A percentile compares a stretch with the other conserved stretches of the same genome.
These are phyloP conservation scores for Drosophila anomelani DNA, from an alignment of 2,888 invertebrate species.

Conservation along the genomic window DNA sequence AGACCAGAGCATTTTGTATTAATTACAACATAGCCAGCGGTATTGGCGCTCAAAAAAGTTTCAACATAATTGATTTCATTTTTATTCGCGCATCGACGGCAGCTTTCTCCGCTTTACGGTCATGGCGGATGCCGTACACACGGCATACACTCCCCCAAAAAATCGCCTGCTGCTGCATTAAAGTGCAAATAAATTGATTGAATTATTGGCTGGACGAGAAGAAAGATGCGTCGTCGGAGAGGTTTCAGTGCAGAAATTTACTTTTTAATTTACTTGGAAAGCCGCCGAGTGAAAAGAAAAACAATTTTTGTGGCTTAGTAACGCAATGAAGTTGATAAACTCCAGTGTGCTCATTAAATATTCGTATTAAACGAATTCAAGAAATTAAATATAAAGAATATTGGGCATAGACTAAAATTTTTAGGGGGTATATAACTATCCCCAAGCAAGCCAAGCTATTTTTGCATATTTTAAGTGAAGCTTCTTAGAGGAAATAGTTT, in stretches of 20 bases:
- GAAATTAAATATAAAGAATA: background rate
- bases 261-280: constrained; percentile 53
- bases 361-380: fast-evolving
- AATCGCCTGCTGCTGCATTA: constrained; percentile 46
- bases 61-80: constrained; percentile 76
- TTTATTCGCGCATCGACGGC: constrained; percentile 54
- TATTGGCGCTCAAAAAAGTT: constrained; percentile 66
- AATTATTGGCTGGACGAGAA: constrained; percentile 57
- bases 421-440: no score
- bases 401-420: no score
- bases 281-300: constrained; percentile 7
- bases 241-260: constrained; percentile 33
- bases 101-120: constrained; percentile 32
- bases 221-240: constrained; percentile 34
- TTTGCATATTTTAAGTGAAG: background rate
- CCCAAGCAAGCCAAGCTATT: no score
- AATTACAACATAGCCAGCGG: constrained; percentile 73
- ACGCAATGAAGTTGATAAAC: background rate
- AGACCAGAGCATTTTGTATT: constrained; percentile 71
- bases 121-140: constrained; percentile 8
- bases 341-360: background rate
- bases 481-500: background rate
- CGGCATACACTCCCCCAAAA: constrained; percentile 1
- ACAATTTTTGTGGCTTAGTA: constrained; percentile 6
- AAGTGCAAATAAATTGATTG: constrained; percentile 67